Evolutionary conservation across 1,140 invertebrate genomes (phyloP).

Genomic region (Leguminivora glycinivorella): DNA sequence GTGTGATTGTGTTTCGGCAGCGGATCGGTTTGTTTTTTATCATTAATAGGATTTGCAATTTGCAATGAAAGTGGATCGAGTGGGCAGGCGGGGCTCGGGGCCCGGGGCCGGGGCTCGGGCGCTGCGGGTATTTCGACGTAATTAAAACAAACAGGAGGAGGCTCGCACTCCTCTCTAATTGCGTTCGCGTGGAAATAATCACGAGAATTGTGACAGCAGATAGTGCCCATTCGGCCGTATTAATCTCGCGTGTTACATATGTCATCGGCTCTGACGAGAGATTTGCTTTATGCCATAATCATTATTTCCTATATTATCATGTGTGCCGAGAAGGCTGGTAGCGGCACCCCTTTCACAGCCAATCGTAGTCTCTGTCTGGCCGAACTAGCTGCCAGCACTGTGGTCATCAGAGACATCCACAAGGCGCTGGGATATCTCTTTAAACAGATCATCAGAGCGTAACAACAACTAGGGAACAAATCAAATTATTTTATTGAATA

Average conservation of each 20-base stretch:
- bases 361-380: no score
- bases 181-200: constrained; percentile 75
- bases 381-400: no score
- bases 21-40: constrained; percentile 60
- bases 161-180: constrained; percentile 74
- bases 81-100: constrained; percentile 45
- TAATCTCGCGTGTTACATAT: constrained; percentile 8
- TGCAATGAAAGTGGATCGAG: constrained; percentile 65
- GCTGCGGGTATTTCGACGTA: constrained; percentile 67
- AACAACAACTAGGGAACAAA: no score
- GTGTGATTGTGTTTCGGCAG: constrained; percentile 32
- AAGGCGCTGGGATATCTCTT: no score
- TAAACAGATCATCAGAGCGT: no score
- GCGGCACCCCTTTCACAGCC: no score
- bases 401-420: no score
- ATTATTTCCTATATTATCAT: background rate
- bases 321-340: no score
- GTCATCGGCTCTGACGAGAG: background rate
- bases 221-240: constrained; percentile 27
- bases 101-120: constrained; percentile 38
- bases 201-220: constrained; percentile 57
- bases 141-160: constrained; percentile 77
- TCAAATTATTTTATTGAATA: no score
- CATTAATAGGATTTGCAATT: constrained; percentile 72
- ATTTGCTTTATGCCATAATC: background rate